Evolutionary conservation across 2,888 invertebrate genomes (phyloP), one percentile per base, ranked within the genome.

Genomic region (Acrobeloides nanus): DNA sequence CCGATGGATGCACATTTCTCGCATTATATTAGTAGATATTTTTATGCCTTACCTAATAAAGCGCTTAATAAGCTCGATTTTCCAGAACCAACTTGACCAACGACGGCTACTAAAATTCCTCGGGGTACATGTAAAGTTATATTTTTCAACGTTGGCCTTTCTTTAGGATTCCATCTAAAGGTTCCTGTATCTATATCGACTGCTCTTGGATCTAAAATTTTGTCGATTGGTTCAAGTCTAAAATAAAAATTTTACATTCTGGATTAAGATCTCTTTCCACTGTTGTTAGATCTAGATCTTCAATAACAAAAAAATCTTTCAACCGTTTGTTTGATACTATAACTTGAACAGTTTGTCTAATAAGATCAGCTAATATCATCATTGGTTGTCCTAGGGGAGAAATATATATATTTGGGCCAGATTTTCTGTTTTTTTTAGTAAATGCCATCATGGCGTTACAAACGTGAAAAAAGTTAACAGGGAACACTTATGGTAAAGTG

Each of bases 291-390:
- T 62, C 49, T 35, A 58, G 17, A 24, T 93, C 92, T 72, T 89
- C 89, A 57, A 83, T 82, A 74, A 87, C 89, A 83, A 93, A 83
- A 76, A 89, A 93, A 74, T 84, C 85, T 75, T 89, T 87, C 64
- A 93, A 83, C 75, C 93, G 82, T 72, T 84, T 84, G 53, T 92
- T 83, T 55, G 92, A 92, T 38, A 93, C 92, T 68, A 82, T 81
- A 6, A 87, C 84, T 48, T 67, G 68, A n/a, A 68, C 65, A 12
- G 62, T 46, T 17, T 57, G 57, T n/a, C 64, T 64, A 47, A 69
- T 62, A 34, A 68, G 40, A 33, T 59, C 63, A 21, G 66, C 66
- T 42, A 89, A 84, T 85, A 92, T 86, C 2, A 69, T 53, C 56
- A 68, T 65, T 71, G 93, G 92, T 76, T 90, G 87, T 76, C 92